These are phyloP conservation scores for Zonotrichia leucophrys DNA, from an alignment of 2,113 vertebrate genomes.

Conservation along the genomic window DNA sequence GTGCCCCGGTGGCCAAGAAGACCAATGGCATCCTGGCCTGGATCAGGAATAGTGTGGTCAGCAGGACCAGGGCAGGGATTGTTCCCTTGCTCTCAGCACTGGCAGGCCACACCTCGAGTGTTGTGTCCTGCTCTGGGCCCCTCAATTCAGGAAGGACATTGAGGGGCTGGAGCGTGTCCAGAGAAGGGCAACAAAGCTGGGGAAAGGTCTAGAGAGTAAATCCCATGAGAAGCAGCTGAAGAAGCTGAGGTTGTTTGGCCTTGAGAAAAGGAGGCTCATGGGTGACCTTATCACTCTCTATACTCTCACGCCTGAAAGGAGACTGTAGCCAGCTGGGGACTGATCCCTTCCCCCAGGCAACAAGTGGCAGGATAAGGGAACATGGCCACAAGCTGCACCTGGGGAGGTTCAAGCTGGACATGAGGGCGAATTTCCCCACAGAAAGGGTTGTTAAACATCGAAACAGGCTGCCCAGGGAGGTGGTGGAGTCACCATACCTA, in stretches of 20 bases:
- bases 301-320: not conserved
- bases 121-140: not conserved
- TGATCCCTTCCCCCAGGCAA: rapidly evolving
- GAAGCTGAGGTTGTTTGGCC: not conserved
- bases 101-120: rapidly evolving
- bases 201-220: not conserved
- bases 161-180: not conserved
- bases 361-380: too few species aligned
- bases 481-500: not conserved
- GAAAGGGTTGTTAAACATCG: not conserved
- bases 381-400: not conserved
- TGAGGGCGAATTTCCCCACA: not conserved
- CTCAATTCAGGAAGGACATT: not conserved
- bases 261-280: not conserved
- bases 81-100: rapidly evolving
- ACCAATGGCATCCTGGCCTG: not conserved
- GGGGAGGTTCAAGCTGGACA: not conserved
- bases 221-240: not conserved
- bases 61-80: not conserved
- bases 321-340: not conserved
- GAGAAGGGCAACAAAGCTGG: not conserved
- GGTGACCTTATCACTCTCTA: not conserved
- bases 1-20: not conserved
- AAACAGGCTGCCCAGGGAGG: not conserved
- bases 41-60: rapidly evolving